phyloP scores from a whole-genome alignment of 2,113 vertebrate species.

The Echinops telfairi region DNA sequence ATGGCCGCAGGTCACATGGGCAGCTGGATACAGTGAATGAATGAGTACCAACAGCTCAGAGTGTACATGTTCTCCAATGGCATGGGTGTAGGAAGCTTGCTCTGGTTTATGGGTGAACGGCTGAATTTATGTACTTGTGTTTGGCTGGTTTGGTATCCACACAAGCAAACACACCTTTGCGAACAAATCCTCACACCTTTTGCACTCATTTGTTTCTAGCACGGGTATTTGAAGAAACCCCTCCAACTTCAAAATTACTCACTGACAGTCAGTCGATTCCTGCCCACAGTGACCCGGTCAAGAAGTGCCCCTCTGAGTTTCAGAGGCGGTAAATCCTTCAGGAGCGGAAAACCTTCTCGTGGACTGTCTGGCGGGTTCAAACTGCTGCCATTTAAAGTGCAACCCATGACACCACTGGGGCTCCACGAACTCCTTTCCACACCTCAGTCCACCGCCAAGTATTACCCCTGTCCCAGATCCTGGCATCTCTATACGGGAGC shows the following conservation, averaged over 20 bases:
- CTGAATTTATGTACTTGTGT: not conserved
- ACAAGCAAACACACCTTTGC: not conserved
- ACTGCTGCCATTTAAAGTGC: too few species aligned
- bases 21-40: not conserved
- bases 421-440: not conserved
- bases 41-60: not conserved
- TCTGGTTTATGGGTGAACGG: conserved; percentile 11
- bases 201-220: not conserved
- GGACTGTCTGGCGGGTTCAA: too few species aligned
- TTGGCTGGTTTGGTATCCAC: not conserved
- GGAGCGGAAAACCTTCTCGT: too few species aligned
- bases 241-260: too few species aligned
- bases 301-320: too few species aligned
- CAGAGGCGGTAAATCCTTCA: too few species aligned
- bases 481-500: not conserved
- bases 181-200: not conserved
- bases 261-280: too few species aligned
- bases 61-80: not conserved
- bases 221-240: not conserved
- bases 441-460: not conserved
- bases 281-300: too few species aligned
- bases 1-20: not conserved
- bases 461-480: not conserved
- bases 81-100: not conserved
- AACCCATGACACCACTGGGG: not conserved